A percentile compares a stretch with the other conserved stretches of the same genome.
Conservation (phyloP, 2,113 vertebrate species). For the Brachypodius melanocephalos region DNA sequence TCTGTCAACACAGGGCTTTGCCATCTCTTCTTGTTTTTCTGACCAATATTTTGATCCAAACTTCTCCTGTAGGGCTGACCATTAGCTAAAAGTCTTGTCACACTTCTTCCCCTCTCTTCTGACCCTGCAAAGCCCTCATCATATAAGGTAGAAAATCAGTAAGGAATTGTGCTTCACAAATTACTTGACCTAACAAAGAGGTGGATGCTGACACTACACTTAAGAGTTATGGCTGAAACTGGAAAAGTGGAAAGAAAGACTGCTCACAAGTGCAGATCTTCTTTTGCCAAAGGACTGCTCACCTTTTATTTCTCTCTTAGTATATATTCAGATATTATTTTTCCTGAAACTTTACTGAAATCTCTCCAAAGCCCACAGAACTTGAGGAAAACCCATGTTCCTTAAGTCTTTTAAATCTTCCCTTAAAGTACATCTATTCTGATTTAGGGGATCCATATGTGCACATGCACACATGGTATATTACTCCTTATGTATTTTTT, state of each 20-base stretch:
- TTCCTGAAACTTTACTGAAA: neutral
- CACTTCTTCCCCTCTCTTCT: neutral
- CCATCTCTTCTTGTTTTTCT: neutral
- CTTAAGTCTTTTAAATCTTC: neutral
- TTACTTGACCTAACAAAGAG: neutral
- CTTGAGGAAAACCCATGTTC: neutral
- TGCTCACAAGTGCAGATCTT: neutral
- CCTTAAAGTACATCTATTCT: neutral
- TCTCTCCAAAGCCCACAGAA: neutral
- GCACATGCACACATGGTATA: rapidly evolving
- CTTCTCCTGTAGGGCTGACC: neutral
- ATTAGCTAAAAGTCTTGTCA: neutral
- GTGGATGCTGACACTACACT: neutral
- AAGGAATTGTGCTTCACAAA: neutral
- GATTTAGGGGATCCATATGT: neutral
- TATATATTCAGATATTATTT: neutral
- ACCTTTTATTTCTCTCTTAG: neutral
- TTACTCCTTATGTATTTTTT: neutral
- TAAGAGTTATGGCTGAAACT: neutral
- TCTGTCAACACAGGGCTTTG: neutral
- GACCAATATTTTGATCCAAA: neutral
- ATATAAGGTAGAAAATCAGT: neutral
- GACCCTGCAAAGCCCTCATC: neutral
- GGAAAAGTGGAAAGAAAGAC: neutral
- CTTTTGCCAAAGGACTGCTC: neutral